Evolutionary conservation across 1,140 invertebrate genomes (phyloP).

Genomic region (Nasonia vitripennis): DNA sequence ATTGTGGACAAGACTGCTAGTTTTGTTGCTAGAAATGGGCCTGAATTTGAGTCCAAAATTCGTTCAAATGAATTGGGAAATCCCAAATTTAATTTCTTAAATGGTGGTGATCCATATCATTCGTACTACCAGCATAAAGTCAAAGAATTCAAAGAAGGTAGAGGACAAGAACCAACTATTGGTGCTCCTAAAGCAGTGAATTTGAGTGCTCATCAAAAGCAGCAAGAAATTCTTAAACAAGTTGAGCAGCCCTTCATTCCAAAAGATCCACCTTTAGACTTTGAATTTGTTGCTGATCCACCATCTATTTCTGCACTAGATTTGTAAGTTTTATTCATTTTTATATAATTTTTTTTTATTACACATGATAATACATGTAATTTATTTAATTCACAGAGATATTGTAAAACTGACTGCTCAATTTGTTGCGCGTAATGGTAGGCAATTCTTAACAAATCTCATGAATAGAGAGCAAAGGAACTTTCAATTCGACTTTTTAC

Average conservation of each 20-base stretch:
- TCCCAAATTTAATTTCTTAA: conserved; percentile 99
- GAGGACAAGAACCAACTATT: conserved; percentile 76
- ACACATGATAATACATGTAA: neutral
- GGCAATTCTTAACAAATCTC: conserved; percentile 97
- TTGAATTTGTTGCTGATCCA: conserved; percentile 98
- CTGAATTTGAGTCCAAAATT: conserved; percentile 98
- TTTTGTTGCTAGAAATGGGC: conserved; percentile 98
- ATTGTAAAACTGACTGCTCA: conserved; percentile 98
- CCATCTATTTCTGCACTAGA: conserved; percentile 98
- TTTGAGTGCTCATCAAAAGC: conserved; percentile 87
- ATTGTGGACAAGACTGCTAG: conserved; percentile 99
- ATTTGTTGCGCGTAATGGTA: conserved; percentile 98
- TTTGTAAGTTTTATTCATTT: conserved; percentile 80
- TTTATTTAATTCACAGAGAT: conserved; percentile 80
- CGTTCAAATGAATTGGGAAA: conserved; percentile 97
- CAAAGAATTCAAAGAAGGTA: conserved; percentile 95
- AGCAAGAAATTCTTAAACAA: conserved; percentile 92
- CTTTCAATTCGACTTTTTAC: conserved; percentile 98
- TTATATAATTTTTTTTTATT: neutral
- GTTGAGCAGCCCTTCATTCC: conserved; percentile 92
- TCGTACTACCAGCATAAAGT: conserved; percentile 99
- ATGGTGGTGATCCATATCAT: conserved; percentile 97
- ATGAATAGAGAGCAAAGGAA: conserved; percentile 99
- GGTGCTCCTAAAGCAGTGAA: conserved; percentile 73
- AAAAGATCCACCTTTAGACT: conserved; percentile 96